Evolutionary conservation across 2,113 vertebrate genomes (phyloP), one percentile per base, ranked within the genome.

Genomic region (Ifrita kowaldi): DNA sequence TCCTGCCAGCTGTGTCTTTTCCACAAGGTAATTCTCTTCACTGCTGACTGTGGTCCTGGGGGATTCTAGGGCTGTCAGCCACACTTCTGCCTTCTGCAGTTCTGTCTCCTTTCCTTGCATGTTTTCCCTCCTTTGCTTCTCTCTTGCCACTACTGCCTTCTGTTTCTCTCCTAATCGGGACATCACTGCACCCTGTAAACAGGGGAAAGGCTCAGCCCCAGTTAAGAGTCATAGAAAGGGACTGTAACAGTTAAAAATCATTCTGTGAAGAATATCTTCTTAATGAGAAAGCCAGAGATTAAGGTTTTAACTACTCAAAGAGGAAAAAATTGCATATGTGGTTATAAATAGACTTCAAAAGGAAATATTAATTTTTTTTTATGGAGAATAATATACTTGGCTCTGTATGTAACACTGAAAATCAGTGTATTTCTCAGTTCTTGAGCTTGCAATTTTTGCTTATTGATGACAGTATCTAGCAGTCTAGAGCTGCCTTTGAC

Each of bases 1-100:
- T 83, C 81, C 85, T 88, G 87, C 94, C 95, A 97, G 94, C 97
- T 97, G 95, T 75, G 94, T 90, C 94, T 96, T 94, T 97, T 96
- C 87, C 1, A 0, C 88, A 63, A 87, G 82, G 81, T 93, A 95
- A 62, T 91, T 97, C 96, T 90, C 81, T 92, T 92, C 88, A 30
- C 81, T 94, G 96, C 96, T 97, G 96, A 96, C 90, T 93, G 89
- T 3, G 27, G 49, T 97, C 97, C 96, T 95, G 37, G 6, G 96
- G 96, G 93, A 97, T 67, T 77, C 64, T 33, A 46, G 62, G 75
- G 79, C 93, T 97, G 96, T 96, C 95, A 96, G 89, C 84, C 90
- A 84, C 94, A 42, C 90, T 96, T 87, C 77, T 74, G 24, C 94
- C 82, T 91, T 95, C 79, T 86, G 87, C 76, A 75, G 22, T 68